Evolutionary conservation across 2,888 invertebrate species (phyloP), one percentile per base, ranked within the genome.

Genomic region (Panzeria rudis): DNA sequence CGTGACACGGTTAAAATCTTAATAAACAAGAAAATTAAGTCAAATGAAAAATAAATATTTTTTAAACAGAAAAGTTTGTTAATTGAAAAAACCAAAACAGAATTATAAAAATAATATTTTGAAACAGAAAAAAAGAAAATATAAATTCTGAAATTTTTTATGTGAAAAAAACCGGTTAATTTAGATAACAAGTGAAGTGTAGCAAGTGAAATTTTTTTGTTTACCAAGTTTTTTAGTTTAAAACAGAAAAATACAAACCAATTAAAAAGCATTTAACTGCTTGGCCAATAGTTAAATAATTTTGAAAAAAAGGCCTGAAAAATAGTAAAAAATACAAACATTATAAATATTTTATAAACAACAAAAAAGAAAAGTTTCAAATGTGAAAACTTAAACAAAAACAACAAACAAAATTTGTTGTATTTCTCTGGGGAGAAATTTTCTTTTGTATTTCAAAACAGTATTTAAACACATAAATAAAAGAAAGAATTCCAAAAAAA

Each of bases 1-100:
- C 89, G 90, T 89, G 88, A 88, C 88, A 89, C 89, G 90, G 88
- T 88, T 89, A 54, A 38, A 44, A 25, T 35, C 47, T 61, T 71
- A 54, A 71, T 62, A 71, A 71, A 71, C 78, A 86, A 86, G 83
- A 64, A 84, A 69, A 56, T 78, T 59, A 23, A 56, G 47, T 68
- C 17, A 78, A 69, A 52, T 38, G 61, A 75, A 25, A 76, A 25
- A 62, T 54, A 41, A 77, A 79, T 52, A 47, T 68, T 76, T 29
- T 9, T 41, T 52, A 29, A 77, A 84, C 50, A 32, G 7, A 73
- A 75, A 64, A 69, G 61, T 20, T 82, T 84, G 11, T 41, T 59
- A 38, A 6, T 47, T 15, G 3, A 35, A 81, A 72, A 69, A 29
- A 29, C n/a, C n/a, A 29, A 29, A 78, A 54, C 66, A 61, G 35